phyloP scores from a whole-genome alignment of 1,140 invertebrate species.

The Episyrphus balteatus region DNA sequence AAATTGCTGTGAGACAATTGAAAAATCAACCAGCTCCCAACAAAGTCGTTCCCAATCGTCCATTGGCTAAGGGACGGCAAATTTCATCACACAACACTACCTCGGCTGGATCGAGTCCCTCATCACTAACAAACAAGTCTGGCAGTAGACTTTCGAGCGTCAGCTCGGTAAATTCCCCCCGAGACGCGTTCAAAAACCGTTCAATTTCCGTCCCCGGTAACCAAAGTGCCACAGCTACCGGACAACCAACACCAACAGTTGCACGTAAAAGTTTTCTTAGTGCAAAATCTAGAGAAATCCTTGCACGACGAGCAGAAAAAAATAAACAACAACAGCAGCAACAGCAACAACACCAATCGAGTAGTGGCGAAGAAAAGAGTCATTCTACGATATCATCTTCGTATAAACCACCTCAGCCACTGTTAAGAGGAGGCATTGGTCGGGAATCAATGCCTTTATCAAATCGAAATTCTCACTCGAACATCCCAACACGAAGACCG shows the following conservation, averaged over 20 bases:
- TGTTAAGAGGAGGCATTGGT: too few species aligned
- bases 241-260: constrained; percentile 4
- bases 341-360: constrained; percentile 16
- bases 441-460: too few species aligned
- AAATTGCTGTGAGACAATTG: too few species aligned
- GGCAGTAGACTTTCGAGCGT: constrained; percentile 30
- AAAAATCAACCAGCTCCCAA: background rate
- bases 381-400: constrained; percentile 14
- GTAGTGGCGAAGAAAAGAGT: constrained; percentile 28
- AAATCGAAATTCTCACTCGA: constrained; percentile 25
- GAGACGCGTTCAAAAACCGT: constrained; percentile 28
- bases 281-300: constrained; percentile 33
- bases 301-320: constrained; percentile 30
- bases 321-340: constrained; percentile 28
- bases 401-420: background rate
- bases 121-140: constrained; percentile 33
- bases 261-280: constrained; percentile 27
- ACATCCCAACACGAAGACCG: constrained; percentile 30
- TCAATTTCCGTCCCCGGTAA: constrained; percentile 26
- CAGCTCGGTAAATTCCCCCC: constrained; percentile 24
- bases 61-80: too few species aligned
- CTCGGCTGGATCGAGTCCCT: constrained; percentile 32
- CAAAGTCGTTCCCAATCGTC: background rate
- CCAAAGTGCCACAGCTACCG: background rate
- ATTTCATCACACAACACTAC: constrained; percentile 27